Evolutionary conservation across 2,113 vertebrate species (phyloP).

Genomic region (Dasyurus viverrinus): DNA sequence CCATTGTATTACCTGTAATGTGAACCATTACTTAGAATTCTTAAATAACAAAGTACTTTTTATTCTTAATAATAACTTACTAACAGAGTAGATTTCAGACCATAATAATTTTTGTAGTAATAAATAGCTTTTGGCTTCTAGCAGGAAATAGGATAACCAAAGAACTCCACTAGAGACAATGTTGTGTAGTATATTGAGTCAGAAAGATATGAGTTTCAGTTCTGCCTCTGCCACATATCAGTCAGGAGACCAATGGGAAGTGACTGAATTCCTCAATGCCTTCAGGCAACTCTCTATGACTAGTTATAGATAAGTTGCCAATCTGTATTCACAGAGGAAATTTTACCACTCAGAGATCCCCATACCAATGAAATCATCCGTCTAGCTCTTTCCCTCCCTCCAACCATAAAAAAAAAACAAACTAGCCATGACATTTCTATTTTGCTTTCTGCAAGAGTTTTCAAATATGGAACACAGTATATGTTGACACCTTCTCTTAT

Average conservation of each 20-base stretch:
- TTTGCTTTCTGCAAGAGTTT: slow-evolving; percentile 39
- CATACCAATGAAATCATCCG: background rate
- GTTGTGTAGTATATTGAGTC: background rate
- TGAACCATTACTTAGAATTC: background rate
- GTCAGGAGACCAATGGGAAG: background rate
- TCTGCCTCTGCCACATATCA: background rate
- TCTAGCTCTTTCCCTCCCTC: background rate
- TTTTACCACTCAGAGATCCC: background rate
- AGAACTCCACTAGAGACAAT: background rate
- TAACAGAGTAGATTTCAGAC: slow-evolving; percentile 26
- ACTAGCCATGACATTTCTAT: slow-evolving; percentile 16
- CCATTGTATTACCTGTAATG: background rate
- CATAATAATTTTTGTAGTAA: slow-evolving; percentile 10
- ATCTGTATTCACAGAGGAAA: background rate
- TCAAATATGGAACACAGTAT: slow-evolving; percentile 28
- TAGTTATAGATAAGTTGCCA: background rate
- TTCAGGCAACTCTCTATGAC: background rate
- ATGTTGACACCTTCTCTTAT: background rate
- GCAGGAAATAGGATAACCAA: background rate
- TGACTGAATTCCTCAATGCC: background rate
- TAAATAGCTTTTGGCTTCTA: slow-evolving; percentile 27
- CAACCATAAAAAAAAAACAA: slow-evolving; percentile 25
- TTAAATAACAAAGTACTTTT: slow-evolving; percentile 3
- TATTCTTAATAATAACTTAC: slow-evolving; percentile 47
- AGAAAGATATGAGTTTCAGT: background rate